phyloP scores from a whole-genome alignment of 2,797 vertebrate genomes.

The Squalus acanthias region DNA sequence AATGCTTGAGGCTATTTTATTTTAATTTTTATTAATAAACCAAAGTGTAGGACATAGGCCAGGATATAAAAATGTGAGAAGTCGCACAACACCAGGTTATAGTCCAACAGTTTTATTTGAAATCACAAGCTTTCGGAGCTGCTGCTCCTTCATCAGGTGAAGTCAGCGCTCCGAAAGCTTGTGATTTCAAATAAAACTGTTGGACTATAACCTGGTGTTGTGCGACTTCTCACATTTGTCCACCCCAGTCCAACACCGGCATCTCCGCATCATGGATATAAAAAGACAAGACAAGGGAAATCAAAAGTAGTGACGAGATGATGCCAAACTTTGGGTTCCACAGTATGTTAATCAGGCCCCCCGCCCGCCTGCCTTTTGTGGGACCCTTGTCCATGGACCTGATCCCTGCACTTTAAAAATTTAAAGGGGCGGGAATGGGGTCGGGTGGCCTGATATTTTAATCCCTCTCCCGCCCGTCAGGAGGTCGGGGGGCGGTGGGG shows the following conservation, averaged over 20 bases:
- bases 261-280: too few species aligned
- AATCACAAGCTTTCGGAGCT: too few species aligned
- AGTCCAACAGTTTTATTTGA: too few species aligned
- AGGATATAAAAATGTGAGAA: not conserved
- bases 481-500: not conserved
- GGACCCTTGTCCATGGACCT: not conserved
- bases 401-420: not conserved
- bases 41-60: not conserved
- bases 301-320: not conserved
- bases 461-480: too few species aligned
- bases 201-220: too few species aligned
- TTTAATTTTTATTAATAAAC: not conserved
- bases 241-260: too few species aligned
- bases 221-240: too few species aligned
- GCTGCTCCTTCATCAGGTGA: too few species aligned
- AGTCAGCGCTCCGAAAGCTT: too few species aligned
- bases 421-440: not conserved
- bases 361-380: not conserved
- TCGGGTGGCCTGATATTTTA: not conserved
- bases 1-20: not conserved
- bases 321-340: not conserved
- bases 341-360: not conserved
- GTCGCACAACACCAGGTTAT: too few species aligned
- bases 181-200: too few species aligned
- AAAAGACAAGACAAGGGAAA: not conserved